Evolutionary conservation across 2,888 invertebrate species (phyloP).

Genomic region (Lycaena phlaeas): DNA sequence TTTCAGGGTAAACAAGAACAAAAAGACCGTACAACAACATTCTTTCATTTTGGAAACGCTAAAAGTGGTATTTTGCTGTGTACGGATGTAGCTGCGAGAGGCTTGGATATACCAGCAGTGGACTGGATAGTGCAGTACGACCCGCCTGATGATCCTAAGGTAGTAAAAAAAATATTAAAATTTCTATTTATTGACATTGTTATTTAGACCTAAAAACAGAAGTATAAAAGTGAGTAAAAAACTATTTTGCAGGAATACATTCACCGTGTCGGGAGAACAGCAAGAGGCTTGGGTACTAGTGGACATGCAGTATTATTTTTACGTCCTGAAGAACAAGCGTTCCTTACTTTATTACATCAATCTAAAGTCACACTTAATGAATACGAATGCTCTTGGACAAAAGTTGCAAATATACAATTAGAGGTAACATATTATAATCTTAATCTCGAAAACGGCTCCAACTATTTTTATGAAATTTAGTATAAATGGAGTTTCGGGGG

Average conservation of each 20-base stretch:
- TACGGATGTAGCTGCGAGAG: conserved; percentile 98
- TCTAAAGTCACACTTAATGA: conserved; percentile 96
- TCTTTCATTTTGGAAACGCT: conserved; percentile 98
- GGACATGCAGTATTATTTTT: conserved; percentile 95
- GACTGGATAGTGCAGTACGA: conserved; percentile 99
- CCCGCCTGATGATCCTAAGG: conserved; percentile 99
- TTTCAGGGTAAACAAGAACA: conserved; percentile 98
- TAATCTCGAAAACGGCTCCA: not conserved
- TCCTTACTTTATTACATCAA: conserved; percentile 92
- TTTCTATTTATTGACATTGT: too few relatives aligned
- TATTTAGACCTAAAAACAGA: not conserved
- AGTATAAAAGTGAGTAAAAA: too few relatives aligned
- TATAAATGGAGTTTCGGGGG: too few relatives aligned
- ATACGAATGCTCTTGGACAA: conserved; percentile 97
- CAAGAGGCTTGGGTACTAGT: conserved; percentile 92
- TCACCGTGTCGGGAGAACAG: conserved; percentile 97
- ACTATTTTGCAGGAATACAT: conserved; percentile 88
- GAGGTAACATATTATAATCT: conserved; percentile 73
- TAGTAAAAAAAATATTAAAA: conserved; percentile 29
- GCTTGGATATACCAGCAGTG: conserved; percentile 96
- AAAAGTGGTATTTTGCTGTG: conserved; percentile 93
- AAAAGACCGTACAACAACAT: conserved; percentile 95
- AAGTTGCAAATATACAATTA: conserved; percentile 95
- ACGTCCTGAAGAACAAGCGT: conserved; percentile 95
- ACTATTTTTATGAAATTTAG: too few relatives aligned